A percentile compares a stretch with the other conserved stretches of the same genome.
These are phyloP conservation scores for Eurystomus glaucurus DNA, from an alignment of 2,797 vertebrate species.

Conservation along the genomic window DNA sequence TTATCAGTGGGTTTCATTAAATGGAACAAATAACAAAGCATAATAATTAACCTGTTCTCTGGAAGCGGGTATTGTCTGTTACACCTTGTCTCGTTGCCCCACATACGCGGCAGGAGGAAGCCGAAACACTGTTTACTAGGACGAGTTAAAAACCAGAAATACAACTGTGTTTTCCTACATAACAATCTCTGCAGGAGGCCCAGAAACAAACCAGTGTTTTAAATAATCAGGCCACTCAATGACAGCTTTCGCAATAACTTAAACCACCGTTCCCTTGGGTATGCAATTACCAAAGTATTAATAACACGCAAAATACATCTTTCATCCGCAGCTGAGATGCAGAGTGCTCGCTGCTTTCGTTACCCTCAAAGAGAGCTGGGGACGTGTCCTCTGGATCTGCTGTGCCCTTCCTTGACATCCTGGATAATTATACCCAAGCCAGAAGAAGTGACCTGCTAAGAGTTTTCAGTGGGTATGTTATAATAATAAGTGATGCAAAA, in stretches of 20 bases:
- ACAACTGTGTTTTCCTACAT: constrained; percentile 28
- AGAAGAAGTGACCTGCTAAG: background rate
- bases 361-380: background rate
- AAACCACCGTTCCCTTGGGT: constrained; percentile 10
- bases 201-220: background rate
- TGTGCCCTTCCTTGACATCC: background rate
- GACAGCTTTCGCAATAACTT: constrained; percentile 41
- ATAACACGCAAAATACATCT: background rate
- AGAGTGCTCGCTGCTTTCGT: background rate
- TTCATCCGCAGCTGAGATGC: background rate
- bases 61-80: constrained; percentile 63
- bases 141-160: constrained; percentile 35
- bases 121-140: constrained; percentile 44
- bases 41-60: constrained; percentile 64
- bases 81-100: constrained; percentile 57
- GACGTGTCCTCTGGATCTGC: background rate
- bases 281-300: constrained; percentile 43
- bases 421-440: constrained; percentile 17
- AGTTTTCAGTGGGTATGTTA: background rate
- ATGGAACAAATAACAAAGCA: constrained; percentile 71
- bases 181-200: background rate
- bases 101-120: constrained; percentile 68
- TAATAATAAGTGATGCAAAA: background rate
- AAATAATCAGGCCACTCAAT: constrained; percentile 56
- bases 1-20: constrained; percentile 34